Evolutionary conservation across 2,797 vertebrate species (phyloP).

Genomic region (Ispidina lecontei): DNA sequence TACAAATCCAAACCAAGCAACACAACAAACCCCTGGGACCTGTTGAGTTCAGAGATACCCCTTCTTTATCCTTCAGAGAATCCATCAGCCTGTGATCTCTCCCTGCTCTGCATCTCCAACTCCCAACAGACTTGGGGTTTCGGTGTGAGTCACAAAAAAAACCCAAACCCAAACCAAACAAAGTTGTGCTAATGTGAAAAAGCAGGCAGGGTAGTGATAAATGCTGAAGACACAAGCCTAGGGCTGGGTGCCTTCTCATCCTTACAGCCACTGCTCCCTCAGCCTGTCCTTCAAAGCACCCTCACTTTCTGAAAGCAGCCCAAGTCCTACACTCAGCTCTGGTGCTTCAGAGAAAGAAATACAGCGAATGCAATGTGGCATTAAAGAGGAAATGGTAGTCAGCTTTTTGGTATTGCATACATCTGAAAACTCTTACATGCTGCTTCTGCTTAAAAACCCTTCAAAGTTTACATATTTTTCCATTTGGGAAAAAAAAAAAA

Average conservation of each 20-base stretch:
- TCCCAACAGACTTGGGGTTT: fast-evolving
- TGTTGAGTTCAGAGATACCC: fast-evolving
- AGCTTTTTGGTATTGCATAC: fast-evolving
- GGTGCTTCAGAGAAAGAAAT: not conserved
- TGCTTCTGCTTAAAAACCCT: not conserved
- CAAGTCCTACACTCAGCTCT: not conserved
- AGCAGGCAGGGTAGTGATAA: fast-evolving
- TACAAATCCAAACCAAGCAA: not conserved
- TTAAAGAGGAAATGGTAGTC: not conserved
- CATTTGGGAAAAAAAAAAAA: not conserved
- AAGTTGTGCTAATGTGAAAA: not conserved
- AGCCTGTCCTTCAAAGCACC: not conserved
- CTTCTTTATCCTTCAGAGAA: not conserved
- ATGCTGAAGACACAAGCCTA: not conserved
- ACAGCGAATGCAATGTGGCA: fast-evolving
- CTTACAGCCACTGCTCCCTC: fast-evolving
- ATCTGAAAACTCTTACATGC: not conserved
- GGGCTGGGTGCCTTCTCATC: fast-evolving
- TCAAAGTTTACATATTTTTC: not conserved
- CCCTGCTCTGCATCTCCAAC: fast-evolving
- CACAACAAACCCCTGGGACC: not conserved
- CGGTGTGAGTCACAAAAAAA: fast-evolving
- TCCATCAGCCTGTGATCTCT: fast-evolving
- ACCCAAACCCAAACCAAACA: not conserved
- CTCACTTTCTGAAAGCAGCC: not conserved